Evolutionary conservation across 2,888 invertebrate species (phyloP).

Genomic region (Drosophila histrio): DNA sequence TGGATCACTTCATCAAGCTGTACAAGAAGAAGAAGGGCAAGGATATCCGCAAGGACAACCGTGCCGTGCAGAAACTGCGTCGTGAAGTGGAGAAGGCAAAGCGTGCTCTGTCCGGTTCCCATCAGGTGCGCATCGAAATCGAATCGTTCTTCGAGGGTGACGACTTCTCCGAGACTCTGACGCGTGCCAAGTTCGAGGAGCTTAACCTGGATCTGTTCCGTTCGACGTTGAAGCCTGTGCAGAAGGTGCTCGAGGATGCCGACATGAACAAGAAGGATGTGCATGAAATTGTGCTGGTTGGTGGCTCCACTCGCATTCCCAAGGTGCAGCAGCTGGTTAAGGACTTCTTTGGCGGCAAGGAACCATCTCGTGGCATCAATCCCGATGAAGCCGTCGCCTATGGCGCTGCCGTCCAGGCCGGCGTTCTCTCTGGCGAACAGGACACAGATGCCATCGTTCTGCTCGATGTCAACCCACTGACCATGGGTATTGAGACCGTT

Average conservation of each 20-base stretch:
- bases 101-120: conserved; percentile 94
- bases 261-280: conserved; percentile 99
- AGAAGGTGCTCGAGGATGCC: conserved; percentile 98
- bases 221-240: conserved; percentile 97
- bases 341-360: conserved; percentile 98
- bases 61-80: conserved; percentile 97
- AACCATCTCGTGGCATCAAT: conserved; percentile 98
- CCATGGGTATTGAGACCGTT: conserved; percentile 99
- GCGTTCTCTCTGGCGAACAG: conserved; percentile 97
- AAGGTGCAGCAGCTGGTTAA: conserved; percentile 97
- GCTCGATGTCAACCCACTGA: conserved; percentile 98
- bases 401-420: conserved; percentile 99
- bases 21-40: conserved; percentile 99
- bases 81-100: conserved; percentile 99
- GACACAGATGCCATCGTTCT: conserved; percentile 98
- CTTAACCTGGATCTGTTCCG: conserved; percentile 97
- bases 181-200: conserved; percentile 99
- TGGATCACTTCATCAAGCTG: conserved; percentile 99
- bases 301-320: conserved; percentile 99
- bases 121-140: conserved; percentile 98
- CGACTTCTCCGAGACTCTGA: conserved; percentile 98
- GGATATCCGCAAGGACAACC: conserved; percentile 96
- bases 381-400: conserved; percentile 99
- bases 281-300: conserved; percentile 99
- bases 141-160: conserved; percentile 99